Conservation (phyloP, 1,140 invertebrate species). For the Drosophila trapezifrons region DNA sequence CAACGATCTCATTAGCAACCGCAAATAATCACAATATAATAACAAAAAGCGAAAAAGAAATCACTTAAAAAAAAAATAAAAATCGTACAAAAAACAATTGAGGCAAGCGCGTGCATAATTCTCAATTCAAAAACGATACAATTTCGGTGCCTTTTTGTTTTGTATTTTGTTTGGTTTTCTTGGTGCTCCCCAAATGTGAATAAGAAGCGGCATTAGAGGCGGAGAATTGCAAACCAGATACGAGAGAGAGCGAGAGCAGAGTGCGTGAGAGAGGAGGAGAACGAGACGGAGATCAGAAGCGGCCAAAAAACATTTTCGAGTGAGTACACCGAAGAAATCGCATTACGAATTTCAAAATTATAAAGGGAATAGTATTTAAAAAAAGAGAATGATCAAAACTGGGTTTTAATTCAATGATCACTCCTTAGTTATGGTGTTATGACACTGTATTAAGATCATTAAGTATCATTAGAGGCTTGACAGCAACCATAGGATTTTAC, state of each 20-base stretch:
- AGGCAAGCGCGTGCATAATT: slow-evolving; percentile 48
- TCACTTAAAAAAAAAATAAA: slow-evolving; percentile 15
- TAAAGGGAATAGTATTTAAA: background rate
- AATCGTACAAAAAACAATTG: slow-evolving; percentile 28
- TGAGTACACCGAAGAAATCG: slow-evolving; percentile 25
- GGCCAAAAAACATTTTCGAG: slow-evolving; percentile 36
- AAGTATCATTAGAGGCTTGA: too few species aligned
- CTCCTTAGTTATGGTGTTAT: background rate
- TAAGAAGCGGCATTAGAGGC: slow-evolving; percentile 16
- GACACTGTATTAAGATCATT: too few species aligned
- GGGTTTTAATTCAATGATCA: background rate
- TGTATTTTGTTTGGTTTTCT: slow-evolving; percentile 48
- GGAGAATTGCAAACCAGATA: slow-evolving; percentile 21
- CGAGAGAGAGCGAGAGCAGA: slow-evolving; percentile 6
- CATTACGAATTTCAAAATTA: background rate
- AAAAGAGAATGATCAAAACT: too few species aligned
- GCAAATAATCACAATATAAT: slow-evolving; percentile 32
- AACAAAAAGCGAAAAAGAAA: slow-evolving; percentile 16
- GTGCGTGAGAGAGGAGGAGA: slow-evolving; percentile 21
- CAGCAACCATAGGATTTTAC: too few species aligned
- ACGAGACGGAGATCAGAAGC: slow-evolving; percentile 17
- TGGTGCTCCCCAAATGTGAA: slow-evolving; percentile 29
- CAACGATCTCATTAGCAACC: slow-evolving; percentile 42
- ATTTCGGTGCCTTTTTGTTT: slow-evolving; percentile 43
- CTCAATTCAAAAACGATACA: slow-evolving; percentile 5